Conservation (phyloP, 35 echinoderm and acorn worm genomes). For the Heliocidaris erythrogramma region DNA sequence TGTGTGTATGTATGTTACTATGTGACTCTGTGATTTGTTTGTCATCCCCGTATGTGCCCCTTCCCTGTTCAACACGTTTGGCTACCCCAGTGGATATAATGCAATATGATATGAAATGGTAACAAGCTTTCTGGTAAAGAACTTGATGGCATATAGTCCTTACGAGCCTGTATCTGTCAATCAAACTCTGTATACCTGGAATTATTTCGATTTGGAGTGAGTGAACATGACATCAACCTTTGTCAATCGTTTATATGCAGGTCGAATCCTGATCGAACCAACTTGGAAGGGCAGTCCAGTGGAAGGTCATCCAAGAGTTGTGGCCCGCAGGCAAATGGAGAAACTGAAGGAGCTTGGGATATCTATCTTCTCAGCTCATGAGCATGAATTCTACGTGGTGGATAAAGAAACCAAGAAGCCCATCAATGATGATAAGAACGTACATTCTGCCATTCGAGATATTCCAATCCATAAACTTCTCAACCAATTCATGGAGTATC, state of each 20-base stretch:
- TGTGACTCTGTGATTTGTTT: no score
- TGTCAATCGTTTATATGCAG: not conserved
- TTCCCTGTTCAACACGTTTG: no score
- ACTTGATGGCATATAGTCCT: no score
- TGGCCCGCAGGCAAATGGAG: conserved; percentile 38
- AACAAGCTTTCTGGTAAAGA: no score
- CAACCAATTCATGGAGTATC: not conserved
- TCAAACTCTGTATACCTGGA: no score
- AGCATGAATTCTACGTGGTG: not conserved
- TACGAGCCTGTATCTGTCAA: no score
- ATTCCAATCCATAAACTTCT: not conserved
- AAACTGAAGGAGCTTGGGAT: conserved; percentile 42
- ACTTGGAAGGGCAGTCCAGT: conserved; percentile 6
- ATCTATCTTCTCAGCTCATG: conserved; percentile 38
- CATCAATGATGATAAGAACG: not conserved
- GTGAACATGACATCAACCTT: no score
- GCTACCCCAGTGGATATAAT: no score
- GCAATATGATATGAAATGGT: no score
- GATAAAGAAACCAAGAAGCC: conserved; percentile 19
- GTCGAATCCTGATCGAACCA: conserved; percentile 52
- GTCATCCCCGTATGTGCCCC: no score
- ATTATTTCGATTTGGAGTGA: no score
- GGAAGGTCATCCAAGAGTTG: not conserved
- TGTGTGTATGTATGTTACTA: no score
- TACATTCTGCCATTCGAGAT: conserved; percentile 1